Evolutionary conservation across 2,888 invertebrate genomes (phyloP).

Genomic region (Eretmocerus hayati): DNA sequence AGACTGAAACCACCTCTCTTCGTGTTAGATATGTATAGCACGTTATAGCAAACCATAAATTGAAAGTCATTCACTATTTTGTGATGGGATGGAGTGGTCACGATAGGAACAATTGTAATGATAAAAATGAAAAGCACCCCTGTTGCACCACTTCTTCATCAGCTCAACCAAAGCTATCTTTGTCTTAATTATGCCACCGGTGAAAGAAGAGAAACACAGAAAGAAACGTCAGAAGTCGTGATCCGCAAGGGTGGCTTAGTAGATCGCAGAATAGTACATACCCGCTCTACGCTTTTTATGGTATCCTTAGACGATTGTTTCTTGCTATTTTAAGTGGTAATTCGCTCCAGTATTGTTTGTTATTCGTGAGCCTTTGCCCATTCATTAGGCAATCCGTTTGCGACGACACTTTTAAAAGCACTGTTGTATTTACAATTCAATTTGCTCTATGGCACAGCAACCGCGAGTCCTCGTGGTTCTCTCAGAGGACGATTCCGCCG

Average conservation of each 20-base stretch:
- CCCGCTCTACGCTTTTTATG: constrained; percentile 14
- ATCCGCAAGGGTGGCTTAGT: too few species aligned
- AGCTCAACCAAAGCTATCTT: constrained; percentile 27
- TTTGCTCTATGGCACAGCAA: constrained; percentile 34
- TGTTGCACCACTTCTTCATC: constrained; percentile 27
- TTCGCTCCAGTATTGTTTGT: constrained; percentile 39
- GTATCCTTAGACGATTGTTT: constrained; percentile 7
- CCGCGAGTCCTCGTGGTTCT: constrained; percentile 8
- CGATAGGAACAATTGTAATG: too few species aligned
- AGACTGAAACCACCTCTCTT: too few species aligned
- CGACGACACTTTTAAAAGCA: constrained; percentile 36
- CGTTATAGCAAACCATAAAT: too few species aligned
- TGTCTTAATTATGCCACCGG: constrained; percentile 28
- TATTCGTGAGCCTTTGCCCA: constrained; percentile 26
- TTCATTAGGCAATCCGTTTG: constrained; percentile 36
- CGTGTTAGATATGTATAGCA: too few species aligned
- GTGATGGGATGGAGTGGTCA: neutral
- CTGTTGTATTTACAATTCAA: constrained; percentile 40
- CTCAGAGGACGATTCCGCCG: neutral
- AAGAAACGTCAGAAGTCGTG: too few species aligned
- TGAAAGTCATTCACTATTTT: too few species aligned
- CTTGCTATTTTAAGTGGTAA: constrained; percentile 30
- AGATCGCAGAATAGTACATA: neutral
- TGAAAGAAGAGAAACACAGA: neutral
- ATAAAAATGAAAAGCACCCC: neutral